Base-by-base conservation (phyloP, 2,888 invertebrate species). In the Trissonchulus latispiculum region DNA sequence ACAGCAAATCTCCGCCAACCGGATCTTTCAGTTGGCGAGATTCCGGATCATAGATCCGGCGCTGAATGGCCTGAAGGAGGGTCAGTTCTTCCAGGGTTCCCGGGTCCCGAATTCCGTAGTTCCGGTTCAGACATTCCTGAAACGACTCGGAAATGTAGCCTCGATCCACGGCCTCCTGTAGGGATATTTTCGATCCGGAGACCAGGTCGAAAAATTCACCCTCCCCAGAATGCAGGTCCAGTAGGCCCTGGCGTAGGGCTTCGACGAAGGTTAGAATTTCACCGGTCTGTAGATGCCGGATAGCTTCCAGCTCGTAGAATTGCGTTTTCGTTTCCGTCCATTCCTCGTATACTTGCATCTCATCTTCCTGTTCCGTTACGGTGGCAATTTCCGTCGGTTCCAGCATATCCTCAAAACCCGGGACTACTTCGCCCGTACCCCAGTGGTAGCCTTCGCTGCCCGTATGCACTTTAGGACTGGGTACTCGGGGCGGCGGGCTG, bases 221-320 rank as follows among this genome's bases (percentile, higher is more conserved):
- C 32, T 71, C 71, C 75, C 93, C 94, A 72, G 90, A 90, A 83
- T 91, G 86, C 74, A 91, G 91, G 83, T 95, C 93, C 73, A 95
- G 87, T 77, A 95, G 89, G 77, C 92, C 89, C 85, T 90, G 88
- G 77, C 90, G 89, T 76, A 95, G 92, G 18, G 95, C 95, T 85
- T 95, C 92, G 77, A 91, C 90, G 59, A 95, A 89, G 18, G 93
- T 92, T 79, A 95, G 86, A 77, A 90, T 87, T 82, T 92, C 90
- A 77, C 70, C 71, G 15, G 73, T 62, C 32, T 73, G 61, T 15
- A 61, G 8, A 29, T 37, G 48, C 32, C 35, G 32, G 23, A 61
- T 36, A 1, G 71, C 62, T 31, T 73, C 71, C 35, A 71, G 28
- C 18, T 73, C 73, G 62, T 61, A 73, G 36, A 73, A 73, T 33